Base-by-base conservation (phyloP, 2,113 vertebrate species). In the Todiramphus saurophagus region DNA sequence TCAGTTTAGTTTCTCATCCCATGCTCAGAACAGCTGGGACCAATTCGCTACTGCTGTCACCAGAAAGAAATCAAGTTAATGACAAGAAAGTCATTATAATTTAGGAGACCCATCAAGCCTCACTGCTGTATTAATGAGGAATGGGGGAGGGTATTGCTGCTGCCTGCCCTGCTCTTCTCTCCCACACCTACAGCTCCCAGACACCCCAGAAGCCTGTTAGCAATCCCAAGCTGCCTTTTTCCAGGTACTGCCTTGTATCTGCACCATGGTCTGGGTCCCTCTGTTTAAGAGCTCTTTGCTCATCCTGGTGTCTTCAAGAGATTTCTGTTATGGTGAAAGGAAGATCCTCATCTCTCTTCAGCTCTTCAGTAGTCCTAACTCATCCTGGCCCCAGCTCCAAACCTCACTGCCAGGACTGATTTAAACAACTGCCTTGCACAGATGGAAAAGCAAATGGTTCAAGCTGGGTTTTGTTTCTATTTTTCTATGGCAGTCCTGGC, bases 31-130 rank as follows among this genome's bases (percentile, higher is more conserved):
- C 92, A 94, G 67, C 88, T 95, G 95, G 86, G 94, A 76, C 68
- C 43, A 86, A 93, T 95, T 94, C 27, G 3, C 86, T 74, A 35
- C 79, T 90, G 79, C 88, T 90, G 83, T 93, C 95, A 97, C 72
- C 79, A 95, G 86, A 88, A 95, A 89, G 94, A 88, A 93, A 95
- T 95, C 83, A 90, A 93, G 88, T 76, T 95, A 96, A 96, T 80
- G 90, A 80, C 79, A 93, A 88, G 79, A 91, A 94, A 93, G 88
- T 76, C 33, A 50, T 76, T 69, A 60, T 92, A 92, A 95, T 93
- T 94, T 83, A 80, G 79, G 88, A 92, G 85, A 48, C 35, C 24
- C 20, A 69, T 91, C 74, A 43, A 94, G 78, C 33, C 39, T 85
- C 13, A 16, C 41, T 1, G 23, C 66, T 60, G 27, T 68, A 69